Conservation (phyloP, 1,140 invertebrate species). For the Chrysoperla carnea region DNA sequence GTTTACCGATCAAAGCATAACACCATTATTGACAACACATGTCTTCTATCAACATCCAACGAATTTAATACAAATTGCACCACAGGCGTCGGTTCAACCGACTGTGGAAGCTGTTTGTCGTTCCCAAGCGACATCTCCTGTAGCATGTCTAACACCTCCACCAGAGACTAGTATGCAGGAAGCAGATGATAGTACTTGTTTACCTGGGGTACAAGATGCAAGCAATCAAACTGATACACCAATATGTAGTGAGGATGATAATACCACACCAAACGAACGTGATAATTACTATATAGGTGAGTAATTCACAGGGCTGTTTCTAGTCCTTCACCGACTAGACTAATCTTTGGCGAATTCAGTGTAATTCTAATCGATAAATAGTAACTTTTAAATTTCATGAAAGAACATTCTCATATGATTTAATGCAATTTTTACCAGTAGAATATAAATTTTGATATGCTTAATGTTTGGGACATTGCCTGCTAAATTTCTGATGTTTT, state of each 20-base stretch:
- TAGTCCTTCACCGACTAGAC: too few relatives aligned
- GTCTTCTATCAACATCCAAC: constrained; percentile 31
- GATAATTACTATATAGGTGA: too few relatives aligned
- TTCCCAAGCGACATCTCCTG: constrained; percentile 36
- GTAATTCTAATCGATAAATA: too few relatives aligned
- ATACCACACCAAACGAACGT: constrained; percentile 12
- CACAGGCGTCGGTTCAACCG: constrained; percentile 16
- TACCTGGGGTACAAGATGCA: constrained; percentile 46
- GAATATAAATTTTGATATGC: too few relatives aligned
- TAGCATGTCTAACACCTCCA: constrained; percentile 36
- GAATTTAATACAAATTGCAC: constrained; percentile 27
- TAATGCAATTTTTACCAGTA: too few relatives aligned
- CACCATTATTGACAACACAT: constrained; percentile 25
- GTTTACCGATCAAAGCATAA: constrained; percentile 17
- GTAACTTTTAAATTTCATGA: too few relatives aligned
- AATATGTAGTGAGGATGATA: constrained; percentile 33
- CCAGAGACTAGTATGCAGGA: constrained; percentile 28
- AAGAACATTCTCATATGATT: too few relatives aligned
- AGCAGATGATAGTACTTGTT: constrained; percentile 15
- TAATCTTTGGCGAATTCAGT: too few relatives aligned
- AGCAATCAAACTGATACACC: constrained; percentile 61
- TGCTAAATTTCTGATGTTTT: too few relatives aligned
- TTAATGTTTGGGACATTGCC: too few relatives aligned
- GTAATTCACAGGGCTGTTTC: too few relatives aligned
- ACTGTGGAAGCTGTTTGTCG: constrained; percentile 24